Evolutionary conservation across 2,797 vertebrate genomes (phyloP).

Genomic region (Alectoris magna): DNA sequence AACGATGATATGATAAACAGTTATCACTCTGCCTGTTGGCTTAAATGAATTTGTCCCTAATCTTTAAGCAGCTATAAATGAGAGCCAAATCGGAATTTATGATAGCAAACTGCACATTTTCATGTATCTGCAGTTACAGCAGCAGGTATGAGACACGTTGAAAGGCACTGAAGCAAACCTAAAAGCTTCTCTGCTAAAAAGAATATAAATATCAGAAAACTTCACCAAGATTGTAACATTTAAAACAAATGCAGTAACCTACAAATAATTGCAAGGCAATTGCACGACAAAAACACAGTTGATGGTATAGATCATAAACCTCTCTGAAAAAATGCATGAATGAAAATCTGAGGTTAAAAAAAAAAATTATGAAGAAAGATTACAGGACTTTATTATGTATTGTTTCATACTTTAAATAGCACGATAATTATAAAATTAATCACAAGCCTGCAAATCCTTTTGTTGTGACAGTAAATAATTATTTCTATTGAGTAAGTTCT

Average conservation of each 20-base stretch:
- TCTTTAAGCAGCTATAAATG: constrained; percentile 8
- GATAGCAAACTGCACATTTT: not conserved
- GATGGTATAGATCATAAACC: not conserved
- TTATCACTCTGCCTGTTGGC: not conserved
- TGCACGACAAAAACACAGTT: not conserved
- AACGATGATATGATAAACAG: not conserved
- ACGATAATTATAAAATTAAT: not conserved
- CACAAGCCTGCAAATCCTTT: not conserved
- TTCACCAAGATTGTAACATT: not conserved
- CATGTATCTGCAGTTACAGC: not conserved
- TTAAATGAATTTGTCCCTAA: constrained; percentile 31
- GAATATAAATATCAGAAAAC: not conserved
- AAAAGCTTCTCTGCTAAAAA: not conserved
- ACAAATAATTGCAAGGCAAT: not conserved
- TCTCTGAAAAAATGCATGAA: not conserved
- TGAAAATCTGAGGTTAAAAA: not conserved
- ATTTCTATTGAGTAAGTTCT: not conserved
- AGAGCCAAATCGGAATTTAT: not conserved
- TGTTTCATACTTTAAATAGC: not conserved
- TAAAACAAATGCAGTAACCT: not conserved
- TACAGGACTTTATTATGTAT: not conserved
- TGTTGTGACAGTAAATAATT: constrained; percentile 14
- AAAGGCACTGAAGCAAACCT: not conserved
- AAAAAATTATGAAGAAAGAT: not conserved
- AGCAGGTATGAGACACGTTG: not conserved